A percentile compares a stretch with the other conserved stretches of the same genome.
Evolutionary conservation across 2,888 invertebrate genomes (phyloP).

Genomic region (Phytoseiulus persimilis): DNA sequence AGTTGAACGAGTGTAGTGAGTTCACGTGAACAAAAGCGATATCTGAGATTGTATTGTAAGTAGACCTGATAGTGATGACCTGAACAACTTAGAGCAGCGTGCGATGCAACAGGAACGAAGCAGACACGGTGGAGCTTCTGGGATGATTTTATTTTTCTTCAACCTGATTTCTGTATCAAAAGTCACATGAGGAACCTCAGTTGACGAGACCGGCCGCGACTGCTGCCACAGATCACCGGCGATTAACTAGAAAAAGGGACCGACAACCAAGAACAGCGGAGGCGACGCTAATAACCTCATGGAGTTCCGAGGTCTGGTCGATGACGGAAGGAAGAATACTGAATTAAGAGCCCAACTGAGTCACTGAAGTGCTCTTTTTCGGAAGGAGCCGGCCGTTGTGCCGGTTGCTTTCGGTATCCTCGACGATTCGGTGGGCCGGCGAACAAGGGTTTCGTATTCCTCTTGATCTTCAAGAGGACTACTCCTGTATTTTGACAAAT

Average conservation of each 20-base stretch:
- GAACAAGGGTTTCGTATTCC: not conserved
- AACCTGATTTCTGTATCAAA: not conserved
- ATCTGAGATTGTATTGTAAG: not conserved
- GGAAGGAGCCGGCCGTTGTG: not conserved
- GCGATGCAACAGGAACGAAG: not conserved
- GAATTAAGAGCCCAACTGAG: not conserved
- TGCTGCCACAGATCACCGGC: too few species aligned
- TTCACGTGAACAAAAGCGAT: not conserved
- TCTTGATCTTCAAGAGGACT: not conserved
- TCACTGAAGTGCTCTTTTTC: not conserved
- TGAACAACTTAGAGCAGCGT: not conserved
- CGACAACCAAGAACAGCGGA: too few species aligned
- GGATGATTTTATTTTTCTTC: not conserved
- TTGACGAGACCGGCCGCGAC: too few species aligned
- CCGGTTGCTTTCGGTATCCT: not conserved
- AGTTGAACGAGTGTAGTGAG: not conserved
- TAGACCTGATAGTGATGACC: not conserved
- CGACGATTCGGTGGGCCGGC: not conserved
- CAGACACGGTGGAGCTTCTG: not conserved
- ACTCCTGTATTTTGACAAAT: conserved; percentile 14
- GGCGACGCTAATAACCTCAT: too few species aligned
- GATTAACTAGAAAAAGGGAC: too few species aligned
- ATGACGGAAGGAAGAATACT: not conserved
- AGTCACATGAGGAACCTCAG: too few species aligned
- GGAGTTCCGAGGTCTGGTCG: too few species aligned